Evolutionary conservation across 2,797 vertebrate genomes (phyloP), one percentile per base, ranked within the genome.

Genomic region (Neostethus bicornis): DNA sequence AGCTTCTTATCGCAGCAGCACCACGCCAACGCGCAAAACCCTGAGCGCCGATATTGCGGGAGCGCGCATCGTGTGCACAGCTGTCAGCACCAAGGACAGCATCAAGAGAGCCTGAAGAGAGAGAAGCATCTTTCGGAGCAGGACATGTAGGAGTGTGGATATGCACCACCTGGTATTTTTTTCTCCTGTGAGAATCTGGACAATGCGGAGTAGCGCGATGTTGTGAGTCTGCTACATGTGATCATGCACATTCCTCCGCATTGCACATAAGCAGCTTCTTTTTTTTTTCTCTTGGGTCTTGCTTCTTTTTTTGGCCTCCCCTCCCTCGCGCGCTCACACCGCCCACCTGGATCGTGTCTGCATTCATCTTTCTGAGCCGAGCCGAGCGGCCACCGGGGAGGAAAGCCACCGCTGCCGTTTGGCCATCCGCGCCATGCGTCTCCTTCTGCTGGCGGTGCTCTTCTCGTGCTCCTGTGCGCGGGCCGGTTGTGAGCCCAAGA

Each of bases 401-500:
- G 75, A 50, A 75, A 78, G 80, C 62, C 69, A 70, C 61, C 74
- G 85, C 77, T 60, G 81, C 72, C 55, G 70, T 74, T 74, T 71
- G 80, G 65, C 75, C 78, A 50, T 80, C 51, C 65, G 37, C 87
- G 85, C 87, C 64, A 96, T 96, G 95, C 92, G 91, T 82, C 90
- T 95, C 61, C 90, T 97, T 66, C 89, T 94, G 70, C 79, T 96
- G 67, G 94, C 92, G 32, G 90, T 92, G 86, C 90, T 96, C 43
- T 82, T 96, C 75, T 94, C 89, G 69, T 96, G 92, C 81, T 96
- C 94, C 75, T 94, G 94, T 63, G 94, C 94, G 77, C 92, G 92
- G 53, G 94, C 93, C 56, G 93, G 94, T 84, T 96, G 95, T 88
- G 95, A 97, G 84, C 95, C 95, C 50, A 96, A 96, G 82, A 93